Percentiles rank a stretch among this genome's conserved stretches.
Conservation (phyloP, 2,888 invertebrate genomes). For the Dromius quadrimaculatus region DNA sequence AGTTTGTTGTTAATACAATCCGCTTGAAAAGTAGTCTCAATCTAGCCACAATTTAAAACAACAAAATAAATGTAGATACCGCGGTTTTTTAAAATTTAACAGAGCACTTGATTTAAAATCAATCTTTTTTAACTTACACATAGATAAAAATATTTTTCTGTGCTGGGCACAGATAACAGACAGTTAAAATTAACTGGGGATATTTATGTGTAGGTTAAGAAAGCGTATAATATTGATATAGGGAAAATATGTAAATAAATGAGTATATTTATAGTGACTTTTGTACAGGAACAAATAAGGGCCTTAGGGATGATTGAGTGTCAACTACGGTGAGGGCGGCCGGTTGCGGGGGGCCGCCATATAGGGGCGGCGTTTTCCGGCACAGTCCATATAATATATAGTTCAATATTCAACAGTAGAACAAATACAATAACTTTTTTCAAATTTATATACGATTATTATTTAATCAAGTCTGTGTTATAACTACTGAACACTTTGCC, state of each 20-base stretch:
- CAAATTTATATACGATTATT: slow-evolving; percentile 49
- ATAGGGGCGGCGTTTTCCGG: slow-evolving; percentile 29
- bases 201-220: slow-evolving; percentile 30
- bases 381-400: slow-evolving; percentile 51
- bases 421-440: slow-evolving; percentile 50
- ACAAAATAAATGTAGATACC: slow-evolving; percentile 1
- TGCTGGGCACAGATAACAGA: slow-evolving; percentile 23
- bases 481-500: slow-evolving; percentile 49
- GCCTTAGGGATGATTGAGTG: slow-evolving; percentile 26
- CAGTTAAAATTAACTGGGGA: background rate
- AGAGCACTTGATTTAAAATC: slow-evolving; percentile 30
- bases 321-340: slow-evolving; percentile 42
- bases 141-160: slow-evolving; percentile 22
- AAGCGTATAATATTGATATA: slow-evolving; percentile 16
- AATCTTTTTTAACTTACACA: slow-evolving; percentile 33
- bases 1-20: background rate
- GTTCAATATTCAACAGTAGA: slow-evolving; percentile 51
- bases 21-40: slow-evolving; percentile 8
- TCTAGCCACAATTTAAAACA: background rate
- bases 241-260: background rate
- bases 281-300: slow-evolving; percentile 26
- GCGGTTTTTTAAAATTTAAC: slow-evolving; percentile 25
- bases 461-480: slow-evolving; percentile 49
- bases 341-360: slow-evolving; percentile 10
- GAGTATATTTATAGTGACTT: slow-evolving; percentile 6